A percentile compares a stretch with the other conserved stretches of the same genome.
Evolutionary conservation across 1,140 invertebrate genomes (phyloP).

Genomic region (Microplitis mediator): DNA sequence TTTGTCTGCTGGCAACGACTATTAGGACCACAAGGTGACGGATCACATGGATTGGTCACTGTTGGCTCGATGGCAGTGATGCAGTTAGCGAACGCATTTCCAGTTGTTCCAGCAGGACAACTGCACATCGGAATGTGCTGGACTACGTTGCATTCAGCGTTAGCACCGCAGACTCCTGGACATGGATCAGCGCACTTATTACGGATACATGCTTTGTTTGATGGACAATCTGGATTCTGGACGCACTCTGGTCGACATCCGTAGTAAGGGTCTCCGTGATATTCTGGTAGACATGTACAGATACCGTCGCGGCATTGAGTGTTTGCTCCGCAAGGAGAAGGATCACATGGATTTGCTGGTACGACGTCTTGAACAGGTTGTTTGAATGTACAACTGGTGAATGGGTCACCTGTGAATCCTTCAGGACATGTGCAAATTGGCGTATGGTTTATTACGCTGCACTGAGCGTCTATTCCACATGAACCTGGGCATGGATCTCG

Average conservation of each 20-base stretch:
- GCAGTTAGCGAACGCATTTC: conserved; percentile 74
- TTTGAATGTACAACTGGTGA: conserved; percentile 39
- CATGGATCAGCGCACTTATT: conserved; percentile 76
- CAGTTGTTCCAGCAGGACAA: conserved; percentile 72
- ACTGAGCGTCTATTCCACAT: conserved; percentile 63
- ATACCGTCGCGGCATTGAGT: conserved; percentile 72
- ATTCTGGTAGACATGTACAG: conserved; percentile 76
- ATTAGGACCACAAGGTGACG: conserved; percentile 70
- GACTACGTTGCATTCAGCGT: conserved; percentile 74
- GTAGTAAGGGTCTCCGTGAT: conserved; percentile 73
- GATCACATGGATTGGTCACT: conserved; percentile 61
- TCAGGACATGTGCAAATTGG: conserved; percentile 64
- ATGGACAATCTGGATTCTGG: conserved; percentile 72
- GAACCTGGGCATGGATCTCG: conserved; percentile 61
- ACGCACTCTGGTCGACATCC: conserved; percentile 76
- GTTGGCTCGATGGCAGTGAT: conserved; percentile 57
- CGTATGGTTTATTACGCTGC: conserved; percentile 62
- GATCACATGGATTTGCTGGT: conserved; percentile 62
- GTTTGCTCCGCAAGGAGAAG: conserved; percentile 75
- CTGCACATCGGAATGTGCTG: conserved; percentile 79
- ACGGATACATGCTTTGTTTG: conserved; percentile 70
- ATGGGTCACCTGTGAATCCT: conserved; percentile 60
- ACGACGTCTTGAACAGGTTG: conserved; percentile 21
- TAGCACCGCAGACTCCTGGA: conserved; percentile 73
- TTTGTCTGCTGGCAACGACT: conserved; percentile 68